Evolutionary conservation across 2,888 invertebrate genomes (phyloP).

Genomic region (Cheilosia scutellata): DNA sequence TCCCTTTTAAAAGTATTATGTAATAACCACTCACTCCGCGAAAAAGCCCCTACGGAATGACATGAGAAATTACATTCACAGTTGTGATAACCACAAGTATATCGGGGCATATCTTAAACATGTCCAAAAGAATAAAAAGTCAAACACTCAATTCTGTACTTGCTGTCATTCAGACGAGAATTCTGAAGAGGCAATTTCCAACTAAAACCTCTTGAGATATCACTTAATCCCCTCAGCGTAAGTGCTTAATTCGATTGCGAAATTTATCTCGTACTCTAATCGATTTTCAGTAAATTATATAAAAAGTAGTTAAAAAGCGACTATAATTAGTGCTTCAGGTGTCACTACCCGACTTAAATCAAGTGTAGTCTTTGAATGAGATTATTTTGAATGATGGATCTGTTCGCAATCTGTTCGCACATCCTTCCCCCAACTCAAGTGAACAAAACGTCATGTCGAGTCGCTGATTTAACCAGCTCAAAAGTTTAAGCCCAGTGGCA

Average conservation of each 20-base stretch:
- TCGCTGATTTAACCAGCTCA: constrained; percentile 18
- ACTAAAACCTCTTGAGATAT: constrained; percentile 22
- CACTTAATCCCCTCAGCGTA: constrained; percentile 32
- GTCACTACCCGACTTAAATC: constrained; percentile 23
- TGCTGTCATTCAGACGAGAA: constrained; percentile 15
- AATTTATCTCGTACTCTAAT: constrained; percentile 40
- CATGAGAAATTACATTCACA: too few species aligned
- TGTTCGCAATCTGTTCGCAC: not conserved
- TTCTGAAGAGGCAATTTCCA: constrained; percentile 40
- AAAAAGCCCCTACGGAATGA: too few species aligned
- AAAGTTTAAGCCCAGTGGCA: constrained; percentile 6
- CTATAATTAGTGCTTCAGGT: constrained; percentile 17
- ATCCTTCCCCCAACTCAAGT: constrained; percentile 10
- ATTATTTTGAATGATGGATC: not conserved
- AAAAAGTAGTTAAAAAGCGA: constrained; percentile 4
- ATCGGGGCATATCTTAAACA: not conserved
- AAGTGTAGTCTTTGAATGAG: not conserved
- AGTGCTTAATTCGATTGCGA: constrained; percentile 25
- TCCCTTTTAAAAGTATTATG: too few species aligned
- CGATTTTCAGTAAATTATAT: not conserved
- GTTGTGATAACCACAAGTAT: too few species aligned
- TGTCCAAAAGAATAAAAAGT: not conserved
- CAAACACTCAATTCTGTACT: not conserved
- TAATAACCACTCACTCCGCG: too few species aligned
- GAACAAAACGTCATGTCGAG: constrained; percentile 19